These are phyloP conservation scores for Umimayanthus chanpuru DNA, from an alignment of 92 coral and sea anemone genomes.

Conservation along the genomic window DNA sequence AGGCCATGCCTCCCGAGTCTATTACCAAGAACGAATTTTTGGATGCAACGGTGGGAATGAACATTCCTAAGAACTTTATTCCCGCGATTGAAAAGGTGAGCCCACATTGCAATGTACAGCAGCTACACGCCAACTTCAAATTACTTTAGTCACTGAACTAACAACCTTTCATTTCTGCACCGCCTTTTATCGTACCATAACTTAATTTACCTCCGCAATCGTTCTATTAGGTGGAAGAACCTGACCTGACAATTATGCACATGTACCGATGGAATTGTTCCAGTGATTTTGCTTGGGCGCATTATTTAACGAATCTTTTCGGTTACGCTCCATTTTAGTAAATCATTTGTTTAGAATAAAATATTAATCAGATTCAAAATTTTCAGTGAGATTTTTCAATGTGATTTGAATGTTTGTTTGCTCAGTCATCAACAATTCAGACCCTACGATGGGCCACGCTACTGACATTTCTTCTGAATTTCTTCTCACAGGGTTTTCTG, in stretches of 20 bases:
- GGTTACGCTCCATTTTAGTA: neutral
- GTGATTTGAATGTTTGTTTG: too few species aligned
- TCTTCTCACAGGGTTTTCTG: conserved; percentile 76
- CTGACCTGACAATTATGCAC: too few species aligned
- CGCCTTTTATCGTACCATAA: neutral
- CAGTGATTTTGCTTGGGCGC: too few species aligned
- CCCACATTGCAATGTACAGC: neutral
- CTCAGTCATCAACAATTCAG: neutral
- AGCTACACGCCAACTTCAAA: too few species aligned
- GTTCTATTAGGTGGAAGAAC: too few species aligned
- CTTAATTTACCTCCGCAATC: too few species aligned
- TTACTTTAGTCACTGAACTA: too few species aligned
- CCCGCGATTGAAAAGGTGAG: conserved; percentile 97
- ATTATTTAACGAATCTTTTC: too few species aligned
- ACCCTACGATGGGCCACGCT: too few species aligned
- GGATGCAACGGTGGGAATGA: conserved; percentile 97
- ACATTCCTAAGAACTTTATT: conserved; percentile 92
- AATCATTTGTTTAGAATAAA: neutral
- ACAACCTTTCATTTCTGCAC: too few species aligned
- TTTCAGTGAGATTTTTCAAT: too few species aligned
- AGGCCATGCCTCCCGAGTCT: conserved; percentile 91
- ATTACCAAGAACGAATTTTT: conserved; percentile 83
- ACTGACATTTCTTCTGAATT: neutral
- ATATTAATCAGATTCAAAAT: neutral
- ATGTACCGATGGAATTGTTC: too few species aligned